Conservation (phyloP, 37 sponge, comb jelly and placozoan species). For the Mnemiopsis leidyi region DNA sequence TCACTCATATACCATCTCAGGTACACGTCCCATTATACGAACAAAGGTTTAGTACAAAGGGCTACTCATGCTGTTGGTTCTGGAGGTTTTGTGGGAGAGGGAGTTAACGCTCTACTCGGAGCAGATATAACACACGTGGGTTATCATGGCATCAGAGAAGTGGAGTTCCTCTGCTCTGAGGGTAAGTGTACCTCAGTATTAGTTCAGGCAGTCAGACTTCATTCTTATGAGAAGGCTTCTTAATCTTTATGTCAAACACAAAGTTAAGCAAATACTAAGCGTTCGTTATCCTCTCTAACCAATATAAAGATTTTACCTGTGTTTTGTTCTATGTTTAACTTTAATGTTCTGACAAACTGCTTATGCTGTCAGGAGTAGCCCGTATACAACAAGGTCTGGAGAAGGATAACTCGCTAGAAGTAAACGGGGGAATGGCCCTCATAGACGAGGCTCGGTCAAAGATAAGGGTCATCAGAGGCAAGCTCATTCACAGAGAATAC, state of each 20-base stretch:
- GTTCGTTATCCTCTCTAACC: too few relatives aligned
- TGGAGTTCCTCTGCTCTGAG: neutral
- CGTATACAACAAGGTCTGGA: neutral
- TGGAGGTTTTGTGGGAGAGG: neutral
- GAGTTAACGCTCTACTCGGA: neutral
- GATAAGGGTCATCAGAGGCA: neutral
- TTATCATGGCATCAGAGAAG: neutral
- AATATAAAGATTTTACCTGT: too few relatives aligned
- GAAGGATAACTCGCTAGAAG: neutral
- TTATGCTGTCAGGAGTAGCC: neutral
- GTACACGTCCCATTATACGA: neutral
- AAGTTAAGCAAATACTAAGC: too few relatives aligned
- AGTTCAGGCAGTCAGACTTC: too few relatives aligned
- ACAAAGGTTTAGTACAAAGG: neutral
- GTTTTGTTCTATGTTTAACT: too few relatives aligned
- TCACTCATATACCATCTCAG: too few relatives aligned
- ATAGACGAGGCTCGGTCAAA: neutral
- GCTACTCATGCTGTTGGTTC: neutral
- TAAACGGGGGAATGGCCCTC: neutral
- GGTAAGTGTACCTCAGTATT: too few relatives aligned
- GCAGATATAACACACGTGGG: neutral
- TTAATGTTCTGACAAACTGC: too few relatives aligned
- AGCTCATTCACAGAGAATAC: neutral
- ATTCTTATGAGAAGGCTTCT: too few relatives aligned
- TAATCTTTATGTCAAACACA: too few relatives aligned